Base-by-base conservation (phyloP, 1,140 invertebrate species). In the Adoxophyes honmai region DNA sequence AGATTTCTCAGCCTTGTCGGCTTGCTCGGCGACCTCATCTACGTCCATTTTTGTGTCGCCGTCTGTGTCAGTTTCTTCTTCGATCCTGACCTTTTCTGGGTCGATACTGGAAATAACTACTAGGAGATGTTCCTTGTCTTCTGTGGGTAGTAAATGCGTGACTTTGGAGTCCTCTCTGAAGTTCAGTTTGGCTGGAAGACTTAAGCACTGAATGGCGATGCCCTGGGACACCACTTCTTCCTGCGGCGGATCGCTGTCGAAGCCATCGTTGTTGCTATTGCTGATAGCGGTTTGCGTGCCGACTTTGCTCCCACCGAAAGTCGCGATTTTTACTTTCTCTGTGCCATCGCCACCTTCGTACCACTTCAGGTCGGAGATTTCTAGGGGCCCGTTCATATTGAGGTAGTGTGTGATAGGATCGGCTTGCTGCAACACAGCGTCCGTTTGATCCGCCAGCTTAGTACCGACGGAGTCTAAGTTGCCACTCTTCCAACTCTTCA, bases 41-140 rank as follows among this genome's bases (percentile, higher is more conserved):
- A 86, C 60, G 6, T 88, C 85, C 85, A 86, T 88, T 58, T 81
- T 82, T 0, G 65, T 72, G 37, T 86, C 85, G 34, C 75, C 65
- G 33, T 82, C 75, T 4, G 61, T 59, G 52, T 87, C 82, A 0
- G 62, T 67, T 14, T 79, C 75, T 10, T 72, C 67, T 54, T 78
- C 77, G 7, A 57, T 36, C 62, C 81, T 82, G 0, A 78, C 18
- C 53, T 78, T 75, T 6, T 75, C 68, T 4, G 74, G 73, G 34
- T 83, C 75, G 5, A 86, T 78, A 42, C 84, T 84, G 48, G 90
- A 91, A 59, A 94, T 81, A 0, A 93, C 91, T 9, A 94, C 92
- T 36, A 94, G 88, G 33, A 95, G 75, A 79, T 93, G 91, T 55
- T 87, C 88, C 13, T 92, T 92, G 66, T 94, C 93, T 58, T 91